Percentiles rank a stretch among this genome's conserved stretches.
phyloP scores from a whole-genome alignment of 2,113 vertebrate species.

The Amia ocellicauda region DNA sequence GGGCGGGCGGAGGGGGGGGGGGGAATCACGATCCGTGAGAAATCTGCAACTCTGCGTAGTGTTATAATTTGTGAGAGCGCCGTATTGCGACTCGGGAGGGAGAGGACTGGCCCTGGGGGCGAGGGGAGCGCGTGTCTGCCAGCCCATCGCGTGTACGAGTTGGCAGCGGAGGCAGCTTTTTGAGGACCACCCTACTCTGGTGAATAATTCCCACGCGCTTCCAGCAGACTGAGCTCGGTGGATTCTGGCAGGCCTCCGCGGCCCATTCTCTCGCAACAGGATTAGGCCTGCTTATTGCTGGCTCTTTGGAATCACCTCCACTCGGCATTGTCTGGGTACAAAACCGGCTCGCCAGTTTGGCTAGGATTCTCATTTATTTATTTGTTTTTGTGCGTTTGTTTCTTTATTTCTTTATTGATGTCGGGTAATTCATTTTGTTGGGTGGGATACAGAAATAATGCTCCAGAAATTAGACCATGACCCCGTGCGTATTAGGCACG shows the following conservation, averaged over 20 bases:
- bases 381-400: background rate
- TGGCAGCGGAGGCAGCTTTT: slow-evolving; percentile 25
- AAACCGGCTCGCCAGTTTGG: slow-evolving; percentile 60
- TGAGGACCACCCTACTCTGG: slow-evolving; percentile 48
- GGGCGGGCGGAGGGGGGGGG: no score
- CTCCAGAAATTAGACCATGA: slow-evolving; percentile 39
- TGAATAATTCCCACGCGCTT: slow-evolving; percentile 57
- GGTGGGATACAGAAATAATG: slow-evolving; percentile 20
- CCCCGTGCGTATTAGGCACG: slow-evolving; percentile 51
- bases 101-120: slow-evolving; percentile 34
- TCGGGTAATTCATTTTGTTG: slow-evolving; percentile 6
- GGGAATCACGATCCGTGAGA: slow-evolving; percentile 28
- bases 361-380: slow-evolving; percentile 34
- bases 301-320: slow-evolving; percentile 51
- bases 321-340: slow-evolving; percentile 57
- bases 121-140: slow-evolving; percentile 37
- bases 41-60: slow-evolving; percentile 35
- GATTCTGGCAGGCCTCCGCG: slow-evolving; percentile 61
- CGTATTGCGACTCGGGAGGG: slow-evolving; percentile 29
- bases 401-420: background rate
- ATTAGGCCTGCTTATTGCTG: slow-evolving; percentile 51
- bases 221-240: slow-evolving; percentile 47
- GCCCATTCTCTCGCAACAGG: slow-evolving; percentile 64
- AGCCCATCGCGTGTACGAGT: background rate
- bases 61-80: slow-evolving; percentile 35